Base-by-base conservation (phyloP, 2,797 vertebrate species). In the Gouania willdenowi region DNA sequence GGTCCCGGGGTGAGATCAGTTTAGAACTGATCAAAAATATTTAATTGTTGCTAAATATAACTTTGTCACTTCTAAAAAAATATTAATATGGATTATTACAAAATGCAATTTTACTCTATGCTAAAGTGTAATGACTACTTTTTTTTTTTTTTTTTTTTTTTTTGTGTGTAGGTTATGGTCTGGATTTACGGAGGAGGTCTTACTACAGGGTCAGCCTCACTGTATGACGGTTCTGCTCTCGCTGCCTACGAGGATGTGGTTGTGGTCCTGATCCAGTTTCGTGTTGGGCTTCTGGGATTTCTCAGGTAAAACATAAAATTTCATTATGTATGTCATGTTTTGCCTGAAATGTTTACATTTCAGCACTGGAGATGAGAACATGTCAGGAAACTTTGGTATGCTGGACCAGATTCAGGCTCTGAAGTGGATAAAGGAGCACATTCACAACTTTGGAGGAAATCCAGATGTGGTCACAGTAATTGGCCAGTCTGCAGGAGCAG, bases 151-250 rank as follows among this genome's bases (percentile, higher is more conserved):
- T n/a, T n/a, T n/a, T n/a, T n/a, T n/a, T n/a, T n/a, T n/a, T n/a
- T n/a, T n/a, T n/a, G 16, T 40, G 9, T 31, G 6, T 19, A 92
- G 91, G 91, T 93, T n/a, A 87, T 92, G 89, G 84, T 90, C 5
- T 91, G 84, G 85, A 90, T 92, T 43, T 90, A 91, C 0, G 91
- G 91, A 8, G 91, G 89, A 9, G 84, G 19, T 0, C 62, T 93
- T 0, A 0, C 1, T 3, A 0, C 59, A 0, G 91, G 89, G 0
- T 64, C 67, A 7, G 87, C 87, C 1, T 88, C 86, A 3, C 0
- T 45, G 0, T 86, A 30, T 44, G 88, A 91, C 1, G 90, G 87
- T 5, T 88, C 91, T 2, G 66, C 48, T 0, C 15, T 93, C 67
- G 77, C 85, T 18, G 86, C 86, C 23, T 86, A 85, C 47, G 87